Conservation (phyloP, 2,888 invertebrate species). For the Sepiola atlantica region DNA sequence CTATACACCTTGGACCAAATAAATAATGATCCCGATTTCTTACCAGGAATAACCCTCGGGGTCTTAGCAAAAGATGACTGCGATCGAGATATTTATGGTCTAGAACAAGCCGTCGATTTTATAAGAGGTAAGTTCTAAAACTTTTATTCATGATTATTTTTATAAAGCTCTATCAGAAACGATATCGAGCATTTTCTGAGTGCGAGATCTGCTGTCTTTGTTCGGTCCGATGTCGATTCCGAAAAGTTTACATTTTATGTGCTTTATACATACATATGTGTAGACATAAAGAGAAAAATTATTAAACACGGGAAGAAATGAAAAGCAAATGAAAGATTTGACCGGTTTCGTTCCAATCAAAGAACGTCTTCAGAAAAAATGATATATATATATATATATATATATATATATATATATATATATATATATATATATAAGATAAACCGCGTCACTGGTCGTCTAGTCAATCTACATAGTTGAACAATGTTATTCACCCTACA, state of each 20-base stretch:
- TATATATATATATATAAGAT: too few species aligned
- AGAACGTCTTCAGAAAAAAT: too few species aligned
- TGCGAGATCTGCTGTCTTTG: too few species aligned
- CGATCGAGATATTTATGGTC: constrained; percentile 94
- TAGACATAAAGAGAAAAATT: not conserved
- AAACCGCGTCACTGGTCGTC: too few species aligned
- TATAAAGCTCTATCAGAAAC: not conserved
- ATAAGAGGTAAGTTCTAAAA: constrained; percentile 87
- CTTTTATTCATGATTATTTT: not conserved
- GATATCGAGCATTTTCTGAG: too few species aligned
- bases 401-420: too few species aligned
- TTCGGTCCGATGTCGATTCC: too few species aligned
- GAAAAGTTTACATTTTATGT: too few species aligned
- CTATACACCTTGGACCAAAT: constrained; percentile 89
- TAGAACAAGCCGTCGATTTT: constrained; percentile 96
- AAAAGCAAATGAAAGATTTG: not conserved
- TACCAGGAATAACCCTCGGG: constrained; percentile 87
- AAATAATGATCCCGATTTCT: constrained; percentile 77
- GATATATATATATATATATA: too few species aligned
- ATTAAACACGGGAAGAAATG: too few species aligned
- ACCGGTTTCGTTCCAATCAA: not conserved
- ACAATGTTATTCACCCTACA: not conserved
- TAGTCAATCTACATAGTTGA: too few species aligned
- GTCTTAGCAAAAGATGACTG: constrained; percentile 94
- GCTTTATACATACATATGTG: too few species aligned